Evolutionary conservation across 2,797 vertebrate genomes (phyloP).

Genomic region (Microctenopoma steveboyesi): DNA sequence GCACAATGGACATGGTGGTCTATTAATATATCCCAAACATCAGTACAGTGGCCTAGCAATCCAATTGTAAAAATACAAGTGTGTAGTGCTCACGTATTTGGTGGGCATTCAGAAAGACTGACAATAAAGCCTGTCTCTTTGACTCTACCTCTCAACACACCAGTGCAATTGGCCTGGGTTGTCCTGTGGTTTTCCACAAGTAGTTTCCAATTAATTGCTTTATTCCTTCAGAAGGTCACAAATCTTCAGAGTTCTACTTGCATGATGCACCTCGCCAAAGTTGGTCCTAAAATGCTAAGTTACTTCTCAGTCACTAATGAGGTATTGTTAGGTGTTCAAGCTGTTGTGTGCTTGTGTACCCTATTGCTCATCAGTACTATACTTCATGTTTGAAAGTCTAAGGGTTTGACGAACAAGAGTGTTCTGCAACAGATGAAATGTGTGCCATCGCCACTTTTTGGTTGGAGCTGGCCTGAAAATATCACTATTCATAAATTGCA

Average conservation of each 20-base stretch:
- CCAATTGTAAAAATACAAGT: constrained; percentile 3
- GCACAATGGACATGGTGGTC: background rate
- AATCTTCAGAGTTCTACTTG: too few relatives aligned
- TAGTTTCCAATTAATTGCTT: too few relatives aligned
- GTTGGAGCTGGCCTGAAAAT: background rate
- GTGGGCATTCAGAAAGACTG: background rate
- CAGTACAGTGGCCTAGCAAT: constrained; percentile 7
- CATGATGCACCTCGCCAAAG: background rate
- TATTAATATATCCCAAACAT: constrained; percentile 10
- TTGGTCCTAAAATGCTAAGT: background rate
- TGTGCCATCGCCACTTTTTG: background rate
- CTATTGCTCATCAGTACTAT: background rate
- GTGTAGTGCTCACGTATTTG: constrained; percentile 11
- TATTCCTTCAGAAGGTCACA: too few relatives aligned
- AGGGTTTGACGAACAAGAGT: background rate
- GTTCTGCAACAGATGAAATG: background rate
- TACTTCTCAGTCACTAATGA: constrained; percentile 15
- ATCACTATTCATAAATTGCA: constrained; percentile 3
- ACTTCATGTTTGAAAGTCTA: background rate
- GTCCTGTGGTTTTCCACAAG: background rate
- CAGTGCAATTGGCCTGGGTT: background rate
- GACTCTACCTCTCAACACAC: background rate
- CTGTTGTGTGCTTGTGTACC: background rate
- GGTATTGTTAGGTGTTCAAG: background rate
- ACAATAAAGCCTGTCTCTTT: background rate